Evolutionary conservation across 2,888 invertebrate species (phyloP), one percentile per base, ranked within the genome.

Genomic region (Patella ulyssiponensis): DNA sequence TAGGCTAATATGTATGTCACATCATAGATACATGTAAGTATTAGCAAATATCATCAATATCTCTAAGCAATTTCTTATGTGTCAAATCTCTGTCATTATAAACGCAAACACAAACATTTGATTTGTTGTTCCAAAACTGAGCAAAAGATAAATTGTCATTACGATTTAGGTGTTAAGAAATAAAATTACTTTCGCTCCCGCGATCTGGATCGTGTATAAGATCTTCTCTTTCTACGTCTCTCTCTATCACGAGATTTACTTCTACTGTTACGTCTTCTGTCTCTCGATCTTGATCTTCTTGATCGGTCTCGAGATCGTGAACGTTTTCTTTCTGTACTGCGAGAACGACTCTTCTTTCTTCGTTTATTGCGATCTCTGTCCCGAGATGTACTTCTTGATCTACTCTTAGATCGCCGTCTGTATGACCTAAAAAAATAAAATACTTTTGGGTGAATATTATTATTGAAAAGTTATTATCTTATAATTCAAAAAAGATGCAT

Each of bases 221-320:
- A 78, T 17, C 81, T 81, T 23, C 81, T 77, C 69, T 82, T 77
- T 87, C 86, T 83, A 72, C 80, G 90, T 80, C 64, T 83, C 23
- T 74, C 77, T 27, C 82, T 76, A 53, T 79, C 81, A 70, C 83
- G 81, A 52, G 83, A 83, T 74, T 86, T 80, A 17, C 83, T 83
- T 33, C 86, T 80, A 20, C 84, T 84, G 33, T 33, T 33, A 71
- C 85, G 69, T 74, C 81, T 79, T 27, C 82, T 79, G 12, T 86
- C 82, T 74, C 79, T 78, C 9, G 79, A 80, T 69, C 80, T 80
- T 69, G 79, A 73, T 69, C 78, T 73, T 76, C 83, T 79, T 69
- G 85, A 81, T 77, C 86, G 80, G 14, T 86, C 85, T 80, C 84
- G 83, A n/a, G 87, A 86, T 72, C 84, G 78, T 54, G 88, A 87